These are phyloP conservation scores for Pachliopta kotzebuea DNA, from an alignment of 2,888 invertebrate species.

Conservation along the genomic window DNA sequence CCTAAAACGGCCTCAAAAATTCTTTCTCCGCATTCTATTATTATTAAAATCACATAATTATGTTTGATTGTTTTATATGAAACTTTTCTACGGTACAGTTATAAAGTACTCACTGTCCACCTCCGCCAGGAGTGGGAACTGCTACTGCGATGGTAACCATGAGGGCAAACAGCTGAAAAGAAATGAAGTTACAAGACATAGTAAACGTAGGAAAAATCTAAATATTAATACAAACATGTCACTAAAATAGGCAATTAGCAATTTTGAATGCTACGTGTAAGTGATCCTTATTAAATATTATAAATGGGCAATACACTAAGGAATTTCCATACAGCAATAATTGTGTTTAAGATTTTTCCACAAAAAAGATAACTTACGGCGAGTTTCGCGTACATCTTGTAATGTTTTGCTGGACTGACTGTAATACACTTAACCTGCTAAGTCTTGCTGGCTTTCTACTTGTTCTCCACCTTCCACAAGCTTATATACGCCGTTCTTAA, in stretches of 20 bases:
- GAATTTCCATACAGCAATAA: neutral
- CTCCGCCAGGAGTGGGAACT: conserved; percentile 64
- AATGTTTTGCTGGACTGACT: conserved; percentile 70
- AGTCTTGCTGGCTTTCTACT: conserved; percentile 67
- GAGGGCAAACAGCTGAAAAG: conserved; percentile 61
- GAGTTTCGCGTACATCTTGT: conserved; percentile 76
- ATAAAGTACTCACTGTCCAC: conserved; percentile 63
- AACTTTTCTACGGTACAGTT: neutral
- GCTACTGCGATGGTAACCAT: conserved; percentile 59
- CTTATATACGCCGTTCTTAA: conserved; percentile 63
- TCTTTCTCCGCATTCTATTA: too few relatives aligned
- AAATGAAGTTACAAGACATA: conserved; percentile 1
- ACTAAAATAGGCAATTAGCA: too few relatives aligned
- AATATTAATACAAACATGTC: neutral
- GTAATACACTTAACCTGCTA: conserved; percentile 57
- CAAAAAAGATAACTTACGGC: conserved; percentile 62
- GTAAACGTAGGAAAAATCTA: neutral
- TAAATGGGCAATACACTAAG: neutral
- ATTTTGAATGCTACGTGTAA: neutral
- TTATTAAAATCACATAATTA: too few relatives aligned
- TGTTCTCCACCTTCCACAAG: conserved; percentile 53
- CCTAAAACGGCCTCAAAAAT: too few relatives aligned
- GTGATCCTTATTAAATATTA: neutral
- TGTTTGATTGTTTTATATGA: too few relatives aligned
- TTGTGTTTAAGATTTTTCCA: neutral